Base-by-base conservation (phyloP, 2,888 invertebrate genomes). In the Myathropa florea region DNA sequence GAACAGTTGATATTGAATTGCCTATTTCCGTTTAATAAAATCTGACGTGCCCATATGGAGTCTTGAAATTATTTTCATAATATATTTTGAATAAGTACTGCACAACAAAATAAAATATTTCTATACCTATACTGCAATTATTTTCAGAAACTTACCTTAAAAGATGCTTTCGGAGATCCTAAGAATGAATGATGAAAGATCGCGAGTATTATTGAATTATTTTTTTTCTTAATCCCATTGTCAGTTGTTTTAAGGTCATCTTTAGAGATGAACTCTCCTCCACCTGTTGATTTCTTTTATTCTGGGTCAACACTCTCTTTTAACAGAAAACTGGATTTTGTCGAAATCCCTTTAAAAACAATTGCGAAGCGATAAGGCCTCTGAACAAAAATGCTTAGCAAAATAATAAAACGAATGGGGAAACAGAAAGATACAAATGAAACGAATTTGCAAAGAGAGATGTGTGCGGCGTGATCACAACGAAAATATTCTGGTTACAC, bases 401-500 rank as follows among this genome's bases (percentile, higher is more conserved):
- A 39, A 39, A 39, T 39, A 14, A 39, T 39, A 39, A 39, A 39
- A 39, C 39, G n/a, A 39, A 39, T 23, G 12, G n/a, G 23, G n/a
- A 63, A 53, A 14, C 46, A 75, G 39, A 65, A 28, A 46, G 21
- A 39, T 28, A 4, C 36, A 12, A 24, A 71, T 33, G 12, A 14
- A 14, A 24, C 36, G 24, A 10, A 30, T 60, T 71, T 36, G 36
- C 18, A 23, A 28, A 55, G 28, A 53, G 33, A 36, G 60, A 7
- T 55, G 64, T 57, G 12, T 57, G 21, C 26, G 24, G 33, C 30
- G 46, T 65, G 67, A 39, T 39, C 6, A 26, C 24, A 24, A n/a
- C 23, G 21, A 60, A 71, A 71, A 70, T 65, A 67, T 18, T 21
- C 12, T 59, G 53, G 63, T 75, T 75, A 67, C 57, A 75, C 75